These are phyloP conservation scores for Tetraodon nigroviridis DNA, from an alignment of 2,113 vertebrate species.

Conservation along the genomic window DNA sequence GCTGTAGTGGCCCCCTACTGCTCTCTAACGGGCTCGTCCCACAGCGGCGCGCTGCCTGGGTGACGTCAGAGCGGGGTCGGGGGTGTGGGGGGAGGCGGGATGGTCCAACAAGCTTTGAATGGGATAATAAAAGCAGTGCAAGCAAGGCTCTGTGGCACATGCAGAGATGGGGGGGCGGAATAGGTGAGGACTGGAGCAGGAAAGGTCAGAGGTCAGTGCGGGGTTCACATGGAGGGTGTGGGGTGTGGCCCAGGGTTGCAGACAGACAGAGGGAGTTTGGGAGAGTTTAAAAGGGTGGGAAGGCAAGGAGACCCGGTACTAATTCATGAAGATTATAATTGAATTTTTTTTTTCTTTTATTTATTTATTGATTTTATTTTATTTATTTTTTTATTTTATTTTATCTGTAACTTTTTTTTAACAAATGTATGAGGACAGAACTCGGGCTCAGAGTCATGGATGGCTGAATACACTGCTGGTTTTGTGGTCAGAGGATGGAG, in stretches of 20 bases:
- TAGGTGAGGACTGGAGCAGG: not conserved
- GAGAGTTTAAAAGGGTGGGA: slow-evolving; percentile 54
- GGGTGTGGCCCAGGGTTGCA: slow-evolving; percentile 79
- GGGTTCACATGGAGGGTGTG: slow-evolving; percentile 39
- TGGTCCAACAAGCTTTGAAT: slow-evolving; percentile 71
- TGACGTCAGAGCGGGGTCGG: slow-evolving; percentile 68
- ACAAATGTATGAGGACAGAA: slow-evolving; percentile 48
- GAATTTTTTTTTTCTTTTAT: slow-evolving; percentile 42
- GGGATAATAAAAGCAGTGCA: slow-evolving; percentile 73
- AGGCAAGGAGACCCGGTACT: slow-evolving; percentile 58
- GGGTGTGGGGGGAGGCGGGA: slow-evolving; percentile 30
- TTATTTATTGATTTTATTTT: slow-evolving; percentile 19
- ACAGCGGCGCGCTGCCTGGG: slow-evolving; percentile 65
- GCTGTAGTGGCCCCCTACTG: not conserved
- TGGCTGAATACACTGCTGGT: slow-evolving; percentile 81
- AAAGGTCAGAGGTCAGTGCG: slow-evolving; percentile 38
- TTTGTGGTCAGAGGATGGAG: slow-evolving; percentile 62
- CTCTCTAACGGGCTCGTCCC: slow-evolving; percentile 14
- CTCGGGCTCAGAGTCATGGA: slow-evolving; percentile 65
- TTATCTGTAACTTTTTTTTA: slow-evolving; percentile 54
- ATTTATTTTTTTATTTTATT: slow-evolving; percentile 33
- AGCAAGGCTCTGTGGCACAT: slow-evolving; percentile 78
- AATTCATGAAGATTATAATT: slow-evolving; percentile 51
- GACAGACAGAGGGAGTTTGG: slow-evolving; percentile 59
- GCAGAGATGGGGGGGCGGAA: slow-evolving; percentile 58